Evolutionary conservation across 1,140 invertebrate species (phyloP).

Genomic region (Drosophila rufa): DNA sequence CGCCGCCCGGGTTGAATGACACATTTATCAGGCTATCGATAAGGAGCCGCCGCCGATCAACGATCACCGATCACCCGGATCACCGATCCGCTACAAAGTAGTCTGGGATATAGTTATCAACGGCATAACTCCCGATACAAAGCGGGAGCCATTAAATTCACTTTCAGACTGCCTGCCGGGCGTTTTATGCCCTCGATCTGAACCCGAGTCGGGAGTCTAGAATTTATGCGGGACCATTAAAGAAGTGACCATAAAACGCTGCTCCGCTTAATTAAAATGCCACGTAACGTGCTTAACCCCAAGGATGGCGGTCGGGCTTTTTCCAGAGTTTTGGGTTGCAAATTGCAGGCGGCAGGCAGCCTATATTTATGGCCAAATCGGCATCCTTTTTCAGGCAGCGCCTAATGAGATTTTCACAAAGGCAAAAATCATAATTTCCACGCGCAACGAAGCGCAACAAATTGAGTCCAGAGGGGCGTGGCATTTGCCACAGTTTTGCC

Average conservation of each 20-base stretch:
- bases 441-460: conserved; percentile 79
- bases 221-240: conserved; percentile 75
- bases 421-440: conserved; percentile 79
- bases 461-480: conserved; percentile 63
- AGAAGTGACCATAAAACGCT: conserved; percentile 73
- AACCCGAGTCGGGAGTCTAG: conserved; percentile 2
- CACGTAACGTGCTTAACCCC: conserved; percentile 39
- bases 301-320: conserved; percentile 34
- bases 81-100: conserved; percentile 55
- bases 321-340: conserved; percentile 56
- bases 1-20: conserved; percentile 47
- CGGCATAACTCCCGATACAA: conserved; percentile 50
- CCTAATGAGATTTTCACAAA: conserved; percentile 79
- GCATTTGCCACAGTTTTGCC: conserved; percentile 68
- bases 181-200: conserved; percentile 54
- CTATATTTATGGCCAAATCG: conserved; percentile 72
- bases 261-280: conserved; percentile 76
- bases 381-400: conserved; percentile 68
- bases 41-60: conserved; percentile 39
- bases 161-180: conserved; percentile 72
- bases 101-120: conserved; percentile 75
- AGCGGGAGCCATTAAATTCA: conserved; percentile 73
- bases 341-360: conserved; percentile 59
- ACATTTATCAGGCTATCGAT: conserved; percentile 78
- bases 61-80: conserved; percentile 23